Evolutionary conservation across 1,140 invertebrate genomes (phyloP), one percentile per base, ranked within the genome.

Genomic region (Hestina assimilis): DNA sequence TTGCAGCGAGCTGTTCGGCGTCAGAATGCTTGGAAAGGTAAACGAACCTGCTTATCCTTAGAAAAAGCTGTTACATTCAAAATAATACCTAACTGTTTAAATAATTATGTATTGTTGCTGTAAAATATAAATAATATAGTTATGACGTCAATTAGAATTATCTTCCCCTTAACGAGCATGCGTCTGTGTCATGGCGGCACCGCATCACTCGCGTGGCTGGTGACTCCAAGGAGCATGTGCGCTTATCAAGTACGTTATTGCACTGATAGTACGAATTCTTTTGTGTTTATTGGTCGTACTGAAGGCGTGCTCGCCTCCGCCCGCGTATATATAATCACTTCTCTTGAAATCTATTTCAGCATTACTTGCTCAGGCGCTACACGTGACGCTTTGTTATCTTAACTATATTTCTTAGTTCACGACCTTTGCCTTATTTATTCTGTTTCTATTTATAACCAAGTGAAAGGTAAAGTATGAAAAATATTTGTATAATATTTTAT

Each of bases 161-260:
- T 23, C 66, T 75, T 75, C 71, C 52, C 69, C 78, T 83, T 85
- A 83, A 72, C 15, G 40, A 53, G 48, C 83, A 86, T 83, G 83
- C 80, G 68, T 43, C 50, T 28, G 58, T 28, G 50, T 75, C 75
- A 78, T 86, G 80, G 35, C 61, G 50, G 35, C 23, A 45, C 57
- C 56, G 51, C 72, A 59, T 40, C 54, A 54, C 26, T 68, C 77
- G 79, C 80, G 83, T 86, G 83, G 73, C 40, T 63, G 63, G 52
- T 59, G 70, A 69, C 69, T 76, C 73, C 47, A 76, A 59, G 66
- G 67, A 57, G 69, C 69, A 72, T 76, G 72, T 59, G 52, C 46
- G 28, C 56, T 76, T 80, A 83, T 78, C 72, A 64, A 38, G 33
- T 38, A 38, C 33, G 8, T 19, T 26, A 58, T 59, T 56, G 66